phyloP scores from a whole-genome alignment of 2,113 vertebrate species.

The Alaudala cheleensis region DNA sequence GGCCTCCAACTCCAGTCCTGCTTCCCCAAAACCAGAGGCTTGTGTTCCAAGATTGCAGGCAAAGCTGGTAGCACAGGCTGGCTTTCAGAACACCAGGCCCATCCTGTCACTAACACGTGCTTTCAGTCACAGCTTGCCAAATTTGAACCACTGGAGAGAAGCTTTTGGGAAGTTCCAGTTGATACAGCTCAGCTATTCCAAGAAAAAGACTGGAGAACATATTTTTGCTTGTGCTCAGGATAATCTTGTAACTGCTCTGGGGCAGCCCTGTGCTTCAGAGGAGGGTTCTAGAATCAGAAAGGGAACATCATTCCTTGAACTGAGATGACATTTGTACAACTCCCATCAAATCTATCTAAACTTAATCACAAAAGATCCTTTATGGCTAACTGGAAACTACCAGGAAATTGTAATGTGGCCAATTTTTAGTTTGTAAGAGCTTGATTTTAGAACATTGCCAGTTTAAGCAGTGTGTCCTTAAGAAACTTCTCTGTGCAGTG shows the following conservation, averaged over 20 bases:
- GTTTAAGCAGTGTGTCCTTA: neutral
- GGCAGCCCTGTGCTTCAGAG: neutral
- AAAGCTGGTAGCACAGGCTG: constrained; percentile 11
- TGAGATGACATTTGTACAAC: neutral
- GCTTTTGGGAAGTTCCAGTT: neutral
- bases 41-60: neutral
- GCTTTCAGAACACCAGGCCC: neutral
- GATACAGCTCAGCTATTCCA: constrained; percentile 19
- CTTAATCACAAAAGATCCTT: neutral
- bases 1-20: neutral
- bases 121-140: neutral
- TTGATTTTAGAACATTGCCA: neutral
- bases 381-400: neutral
- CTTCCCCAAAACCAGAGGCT: fast-evolving
- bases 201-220: constrained; percentile 5
- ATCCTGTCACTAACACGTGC: constrained; percentile 16
- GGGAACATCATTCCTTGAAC: neutral
- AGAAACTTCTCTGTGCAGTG: neutral
- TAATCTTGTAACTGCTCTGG: neutral
- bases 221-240: neutral
- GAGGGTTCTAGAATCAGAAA: neutral
- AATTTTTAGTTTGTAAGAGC: neutral
- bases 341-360: neutral
- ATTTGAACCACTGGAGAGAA: neutral
- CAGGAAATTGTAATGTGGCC: neutral